Evolutionary conservation across 2,888 invertebrate genomes (phyloP).

Genomic region (Ormyrus pomaceus): DNA sequence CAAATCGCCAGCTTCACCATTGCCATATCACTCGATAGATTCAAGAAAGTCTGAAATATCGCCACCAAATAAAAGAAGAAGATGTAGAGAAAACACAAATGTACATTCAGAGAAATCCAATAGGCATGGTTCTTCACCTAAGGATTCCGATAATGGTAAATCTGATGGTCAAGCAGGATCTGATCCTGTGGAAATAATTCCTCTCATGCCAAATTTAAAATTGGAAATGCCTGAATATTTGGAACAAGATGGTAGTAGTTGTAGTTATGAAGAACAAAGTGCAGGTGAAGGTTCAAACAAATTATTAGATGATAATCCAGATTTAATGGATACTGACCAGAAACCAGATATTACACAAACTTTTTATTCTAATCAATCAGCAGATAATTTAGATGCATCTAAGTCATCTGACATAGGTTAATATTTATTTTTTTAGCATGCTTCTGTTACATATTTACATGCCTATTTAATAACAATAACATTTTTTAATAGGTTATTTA

Average conservation of each 20-base stretch:
- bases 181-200: constrained; percentile 75
- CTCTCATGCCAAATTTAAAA: constrained; percentile 77
- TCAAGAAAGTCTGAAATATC: constrained; percentile 61
- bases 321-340: constrained; percentile 70
- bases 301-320: constrained; percentile 68
- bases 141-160: constrained; percentile 67
- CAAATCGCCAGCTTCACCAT: constrained; percentile 71
- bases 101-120: constrained; percentile 67
- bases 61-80: constrained; percentile 72
- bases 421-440: background rate
- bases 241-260: constrained; percentile 76
- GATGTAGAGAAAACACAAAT: constrained; percentile 70
- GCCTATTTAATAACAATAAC: constrained; percentile 14
- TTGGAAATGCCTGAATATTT: constrained; percentile 79
- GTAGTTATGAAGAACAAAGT: constrained; percentile 74
- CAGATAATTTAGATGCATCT: constrained; percentile 68
- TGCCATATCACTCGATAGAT: constrained; percentile 69
- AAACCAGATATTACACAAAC: constrained; percentile 74
- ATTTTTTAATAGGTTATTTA: constrained; percentile 69
- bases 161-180: constrained; percentile 66
- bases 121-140: constrained; percentile 63
- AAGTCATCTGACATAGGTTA: constrained; percentile 71
- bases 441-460: constrained; percentile 2
- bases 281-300: constrained; percentile 70
- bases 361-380: constrained; percentile 71